phyloP scores from a whole-genome alignment of 2,888 invertebrate genomes.

The Yponomeuta cagnagella region DNA sequence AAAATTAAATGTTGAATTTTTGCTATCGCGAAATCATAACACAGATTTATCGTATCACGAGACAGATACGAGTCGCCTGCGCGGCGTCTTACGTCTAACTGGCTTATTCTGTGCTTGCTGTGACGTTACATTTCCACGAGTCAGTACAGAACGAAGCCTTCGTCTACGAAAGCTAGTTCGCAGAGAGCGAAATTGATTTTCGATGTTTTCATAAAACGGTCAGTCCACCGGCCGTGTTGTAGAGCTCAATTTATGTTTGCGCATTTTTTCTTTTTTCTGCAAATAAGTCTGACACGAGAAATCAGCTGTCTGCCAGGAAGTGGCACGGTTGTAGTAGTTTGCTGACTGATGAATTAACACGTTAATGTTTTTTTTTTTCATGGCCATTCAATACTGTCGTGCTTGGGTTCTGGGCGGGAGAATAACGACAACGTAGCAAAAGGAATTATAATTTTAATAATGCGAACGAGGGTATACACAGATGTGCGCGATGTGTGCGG shows the following conservation, averaged over 20 bases:
- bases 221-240: not conserved
- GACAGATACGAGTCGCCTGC: constrained; percentile 38
- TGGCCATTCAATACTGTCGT: not conserved
- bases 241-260: constrained; percentile 34
- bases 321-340: constrained; percentile 30
- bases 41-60: constrained; percentile 5
- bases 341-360: not conserved
- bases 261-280: constrained; percentile 37
- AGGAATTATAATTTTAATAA: no score
- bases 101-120: constrained; percentile 38
- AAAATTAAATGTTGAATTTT: constrained; percentile 32
- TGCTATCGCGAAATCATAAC: constrained; percentile 32
- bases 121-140: constrained; percentile 3
- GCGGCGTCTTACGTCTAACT: constrained; percentile 64
- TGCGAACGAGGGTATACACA: no score
- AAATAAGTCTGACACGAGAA: constrained; percentile 61
- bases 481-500: not conserved
- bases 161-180: constrained; percentile 25
- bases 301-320: constrained; percentile 52
- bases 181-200: constrained; percentile 68
- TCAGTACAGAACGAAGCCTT: constrained; percentile 21
- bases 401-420: no score
- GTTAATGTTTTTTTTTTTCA: not conserved
- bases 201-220: constrained; percentile 19
- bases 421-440: no score